A percentile compares a stretch with the other conserved stretches of the same genome.
Conservation (phyloP, 2,888 invertebrate genomes). For the Tupiocoris notatus region DNA sequence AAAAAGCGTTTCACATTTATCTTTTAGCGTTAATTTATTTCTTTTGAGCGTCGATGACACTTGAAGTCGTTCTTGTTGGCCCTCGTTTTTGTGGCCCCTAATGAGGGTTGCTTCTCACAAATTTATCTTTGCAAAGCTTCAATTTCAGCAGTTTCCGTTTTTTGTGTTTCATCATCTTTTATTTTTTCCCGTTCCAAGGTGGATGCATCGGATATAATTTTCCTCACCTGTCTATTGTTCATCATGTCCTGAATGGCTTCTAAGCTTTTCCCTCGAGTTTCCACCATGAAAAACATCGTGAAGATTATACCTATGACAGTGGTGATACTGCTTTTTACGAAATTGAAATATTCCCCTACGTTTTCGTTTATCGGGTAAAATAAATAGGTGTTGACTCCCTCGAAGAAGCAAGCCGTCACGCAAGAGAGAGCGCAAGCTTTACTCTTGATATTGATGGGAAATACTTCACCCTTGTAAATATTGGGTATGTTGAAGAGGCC, state of each 20-base stretch:
- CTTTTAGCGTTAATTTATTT: too few species aligned
- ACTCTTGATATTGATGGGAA: conserved; percentile 64
- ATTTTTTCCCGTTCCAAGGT: background rate
- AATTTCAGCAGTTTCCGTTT: too few species aligned
- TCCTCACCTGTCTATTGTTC: background rate
- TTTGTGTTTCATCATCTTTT: too few species aligned
- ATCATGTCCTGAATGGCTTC: conserved; percentile 63
- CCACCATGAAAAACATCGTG: conserved; percentile 62
- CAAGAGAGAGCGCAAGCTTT: conserved; percentile 61
- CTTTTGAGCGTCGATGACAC: too few species aligned
- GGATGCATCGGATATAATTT: background rate
- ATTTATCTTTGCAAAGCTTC: too few species aligned
- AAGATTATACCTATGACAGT: conserved; percentile 57
- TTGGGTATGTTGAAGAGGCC: conserved; percentile 64
- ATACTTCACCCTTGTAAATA: conserved; percentile 64
- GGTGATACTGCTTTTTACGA: conserved; percentile 62
- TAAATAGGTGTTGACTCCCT: conserved; percentile 61
- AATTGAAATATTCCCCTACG: conserved; percentile 65
- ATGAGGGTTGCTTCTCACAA: too few species aligned
- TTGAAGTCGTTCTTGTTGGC: too few species aligned
- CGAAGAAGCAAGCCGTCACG: conserved; percentile 59
- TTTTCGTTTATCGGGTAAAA: conserved; percentile 61
- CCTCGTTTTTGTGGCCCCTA: too few species aligned
- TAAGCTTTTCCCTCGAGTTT: conserved; percentile 70
- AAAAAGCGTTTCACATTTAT: too few species aligned